Evolutionary conservation across 2,113 vertebrate genomes (phyloP).

Genomic region (Myiopsitta monachus): DNA sequence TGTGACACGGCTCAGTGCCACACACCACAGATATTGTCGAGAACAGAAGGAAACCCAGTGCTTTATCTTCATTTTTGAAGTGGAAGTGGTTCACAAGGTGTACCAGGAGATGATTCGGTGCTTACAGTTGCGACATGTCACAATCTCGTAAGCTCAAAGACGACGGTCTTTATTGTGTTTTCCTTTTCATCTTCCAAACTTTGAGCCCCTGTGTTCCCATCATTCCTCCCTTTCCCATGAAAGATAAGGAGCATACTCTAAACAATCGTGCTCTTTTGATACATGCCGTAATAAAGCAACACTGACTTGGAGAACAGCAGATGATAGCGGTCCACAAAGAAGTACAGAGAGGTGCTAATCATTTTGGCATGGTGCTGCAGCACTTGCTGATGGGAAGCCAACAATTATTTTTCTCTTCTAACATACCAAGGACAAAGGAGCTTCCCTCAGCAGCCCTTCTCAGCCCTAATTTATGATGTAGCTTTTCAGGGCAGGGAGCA

Average conservation of each 20-base stretch:
- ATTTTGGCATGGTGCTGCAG: conserved; percentile 45
- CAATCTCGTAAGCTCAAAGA: conserved; percentile 59
- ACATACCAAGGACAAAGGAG: conserved; percentile 17
- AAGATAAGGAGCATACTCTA: conserved; percentile 63
- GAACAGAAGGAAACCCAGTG: neutral
- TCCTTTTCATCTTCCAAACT: conserved; percentile 66
- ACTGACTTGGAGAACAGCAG: conserved; percentile 41
- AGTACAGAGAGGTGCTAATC: conserved; percentile 56
- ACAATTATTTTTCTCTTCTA: conserved; percentile 60
- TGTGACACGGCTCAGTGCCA: conserved; percentile 1
- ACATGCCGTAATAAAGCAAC: conserved; percentile 28
- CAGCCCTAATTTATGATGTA: conserved; percentile 37
- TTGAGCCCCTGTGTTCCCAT: conserved; percentile 51
- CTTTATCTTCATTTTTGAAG: conserved; percentile 63
- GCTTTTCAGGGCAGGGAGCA: conserved; percentile 52
- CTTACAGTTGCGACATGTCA: conserved; percentile 61
- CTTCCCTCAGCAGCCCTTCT: conserved; percentile 24
- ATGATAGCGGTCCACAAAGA: conserved; percentile 53
- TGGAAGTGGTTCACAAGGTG: conserved; percentile 49
- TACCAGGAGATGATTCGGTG: conserved; percentile 40
- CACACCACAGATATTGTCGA: conserved; percentile 9
- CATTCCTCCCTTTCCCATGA: conserved; percentile 14
- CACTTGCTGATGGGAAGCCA: conserved; percentile 49
- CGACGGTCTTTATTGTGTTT: conserved; percentile 55
- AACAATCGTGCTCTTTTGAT: conserved; percentile 62